Base-by-base conservation (phyloP, 2,797 vertebrate genomes). In the Alosa sapidissima region DNA sequence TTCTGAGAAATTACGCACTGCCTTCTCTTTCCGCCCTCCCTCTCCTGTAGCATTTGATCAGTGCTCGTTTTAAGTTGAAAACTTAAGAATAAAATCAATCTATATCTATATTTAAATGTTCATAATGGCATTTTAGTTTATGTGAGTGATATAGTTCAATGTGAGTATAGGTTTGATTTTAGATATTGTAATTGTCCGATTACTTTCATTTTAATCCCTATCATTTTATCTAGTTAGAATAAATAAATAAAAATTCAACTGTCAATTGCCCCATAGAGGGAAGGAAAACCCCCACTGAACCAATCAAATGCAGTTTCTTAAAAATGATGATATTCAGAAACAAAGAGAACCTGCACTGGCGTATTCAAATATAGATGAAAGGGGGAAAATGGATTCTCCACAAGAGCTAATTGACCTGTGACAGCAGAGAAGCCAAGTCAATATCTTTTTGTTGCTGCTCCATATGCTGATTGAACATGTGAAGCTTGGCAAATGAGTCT, bases 401-500 rank as follows among this genome's bases (percentile, higher is more conserved):
- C 86, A 89, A 88, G 88, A 85, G 86, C 90, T 89, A 89, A 90
- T 82, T 89, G 93, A 93, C 91, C 91, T 87, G 87, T 78, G 89
- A 89, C 88, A 88, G 88, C 72, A 90, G 89, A 92, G 41, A 92
- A 92, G 88, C 54, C 86, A 81, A 91, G 93, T 95, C 93, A 87
- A 95, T 95, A 92, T 88, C 87, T 91, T 90, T 91, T 90, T 83
- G 72, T 84, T 89, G 91, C 84, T 90, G 91, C 91, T 88, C 86
- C 36, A 90, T 90, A 93, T 90, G 87, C 92, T 92, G 93, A 93
- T 91, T 89, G 84, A 94, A 94, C 87, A 93, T 92, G 89, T 89
- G 92, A 91, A 94, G 89, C 52, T 85, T 87, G 84, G 89, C 93
- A 92, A 93, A 93, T 91, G 88, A 93, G 93, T 91, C 89, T 81